Conservation (phyloP, 2,888 invertebrate species). For the Pseudeuparius sepicola region DNA sequence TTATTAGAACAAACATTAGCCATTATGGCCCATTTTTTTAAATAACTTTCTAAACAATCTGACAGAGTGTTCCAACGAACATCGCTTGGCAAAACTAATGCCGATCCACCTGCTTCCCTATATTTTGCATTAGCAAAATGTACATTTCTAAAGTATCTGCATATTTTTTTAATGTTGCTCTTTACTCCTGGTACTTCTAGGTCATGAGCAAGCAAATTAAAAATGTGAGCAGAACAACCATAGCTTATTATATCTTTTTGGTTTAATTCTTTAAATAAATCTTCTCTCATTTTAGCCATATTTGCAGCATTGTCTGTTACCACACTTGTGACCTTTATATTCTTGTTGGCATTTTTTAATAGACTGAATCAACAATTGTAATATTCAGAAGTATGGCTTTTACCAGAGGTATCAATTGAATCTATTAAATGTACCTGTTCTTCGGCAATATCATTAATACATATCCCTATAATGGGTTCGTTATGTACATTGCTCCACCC, state of each 20-base stretch:
- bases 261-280: constrained; percentile 3
- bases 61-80: constrained; percentile 14
- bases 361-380: constrained; percentile 4
- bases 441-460: constrained; percentile 4
- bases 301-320: constrained; percentile 10
- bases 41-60: constrained; percentile 14
- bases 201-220: no score
- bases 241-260: no score
- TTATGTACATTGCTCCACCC: constrained; percentile 21
- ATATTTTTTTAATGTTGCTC: no score
- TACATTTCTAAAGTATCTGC: no score
- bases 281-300: constrained; percentile 10
- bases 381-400: constrained; percentile 18
- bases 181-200: no score
- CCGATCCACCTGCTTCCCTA: no score
- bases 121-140: no score
- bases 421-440: constrained; percentile 14
- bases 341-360: constrained; percentile 10
- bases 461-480: constrained; percentile 17
- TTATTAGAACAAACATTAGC: constrained; percentile 10
- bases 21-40: constrained; percentile 16
- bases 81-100: constrained; percentile 8
- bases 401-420: constrained; percentile 17
- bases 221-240: no score
- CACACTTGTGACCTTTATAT: constrained; percentile 8